Conservation (phyloP, 2,797 vertebrate species). For the Rhinoraja longicauda region DNA sequence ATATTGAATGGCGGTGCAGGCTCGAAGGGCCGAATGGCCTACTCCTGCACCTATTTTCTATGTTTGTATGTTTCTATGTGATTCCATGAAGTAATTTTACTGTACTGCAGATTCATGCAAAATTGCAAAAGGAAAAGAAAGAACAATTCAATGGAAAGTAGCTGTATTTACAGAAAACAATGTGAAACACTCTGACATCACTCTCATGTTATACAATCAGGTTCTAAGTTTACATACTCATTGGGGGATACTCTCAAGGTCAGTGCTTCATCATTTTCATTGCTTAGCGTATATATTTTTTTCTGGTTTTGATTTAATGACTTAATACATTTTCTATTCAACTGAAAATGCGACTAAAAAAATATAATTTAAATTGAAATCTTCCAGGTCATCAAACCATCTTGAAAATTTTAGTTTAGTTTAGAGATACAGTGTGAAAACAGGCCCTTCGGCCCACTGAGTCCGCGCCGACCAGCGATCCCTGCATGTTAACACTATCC, state of each 20-base stretch:
- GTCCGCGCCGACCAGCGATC: no score
- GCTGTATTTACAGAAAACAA: slow-evolving; percentile 27
- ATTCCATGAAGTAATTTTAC: neutral
- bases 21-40: no score
- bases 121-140: neutral
- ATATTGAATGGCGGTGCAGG: no score
- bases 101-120: neutral
- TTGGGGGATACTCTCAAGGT: neutral
- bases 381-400: neutral
- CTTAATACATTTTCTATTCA: neutral
- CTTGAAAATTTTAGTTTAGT: no score
- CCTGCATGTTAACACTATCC: no score
- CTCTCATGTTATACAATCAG: neutral
- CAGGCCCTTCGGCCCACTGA: no score
- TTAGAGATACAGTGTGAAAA: no score
- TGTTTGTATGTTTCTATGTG: no score
- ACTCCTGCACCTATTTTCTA: no score
- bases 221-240: neutral
- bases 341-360: no score
- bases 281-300: neutral
- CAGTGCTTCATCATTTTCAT: neutral
- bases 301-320: neutral
- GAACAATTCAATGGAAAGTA: slow-evolving; percentile 7
- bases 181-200: neutral
- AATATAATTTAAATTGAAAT: neutral